phyloP scores from a whole-genome alignment of 2,888 invertebrate genomes.

The Sipha maydis region DNA sequence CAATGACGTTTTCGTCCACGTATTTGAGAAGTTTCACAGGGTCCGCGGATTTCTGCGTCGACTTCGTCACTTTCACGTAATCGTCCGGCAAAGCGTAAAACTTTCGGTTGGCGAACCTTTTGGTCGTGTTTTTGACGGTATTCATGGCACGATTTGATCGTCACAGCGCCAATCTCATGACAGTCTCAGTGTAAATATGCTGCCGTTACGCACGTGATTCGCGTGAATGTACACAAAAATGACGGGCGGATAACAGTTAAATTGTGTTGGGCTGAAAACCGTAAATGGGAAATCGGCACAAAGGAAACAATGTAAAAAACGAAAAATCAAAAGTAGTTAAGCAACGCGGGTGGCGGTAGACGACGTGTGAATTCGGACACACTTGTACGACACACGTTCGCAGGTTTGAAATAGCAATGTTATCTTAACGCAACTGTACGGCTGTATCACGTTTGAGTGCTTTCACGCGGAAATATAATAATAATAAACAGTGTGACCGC shows the following conservation, averaged over 20 bases:
- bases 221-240: neutral
- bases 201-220: slow-evolving; percentile 5
- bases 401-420: slow-evolving; percentile 27
- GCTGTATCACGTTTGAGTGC: neutral
- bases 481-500: slow-evolving; percentile 52
- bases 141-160: slow-evolving; percentile 30
- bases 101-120: slow-evolving; percentile 64
- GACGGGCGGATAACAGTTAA: too few relatives aligned
- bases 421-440: slow-evolving; percentile 22
- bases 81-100: slow-evolving; percentile 66
- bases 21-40: slow-evolving; percentile 78
- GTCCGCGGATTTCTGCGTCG: slow-evolving; percentile 72
- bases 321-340: neutral
- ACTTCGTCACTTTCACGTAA: slow-evolving; percentile 58
- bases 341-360: neutral
- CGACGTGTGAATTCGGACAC: neutral
- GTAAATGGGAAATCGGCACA: too few relatives aligned
- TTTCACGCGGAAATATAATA: slow-evolving; percentile 12
- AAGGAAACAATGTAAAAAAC: neutral
- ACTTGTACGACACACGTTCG: neutral
- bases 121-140: slow-evolving; percentile 59
- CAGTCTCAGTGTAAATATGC: neutral
- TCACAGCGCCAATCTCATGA: slow-evolving; percentile 23
- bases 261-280: too few relatives aligned
- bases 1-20: slow-evolving; percentile 83